These are phyloP conservation scores for Pelobates fuscus DNA, from an alignment of 2,113 vertebrate species.

Conservation along the genomic window DNA sequence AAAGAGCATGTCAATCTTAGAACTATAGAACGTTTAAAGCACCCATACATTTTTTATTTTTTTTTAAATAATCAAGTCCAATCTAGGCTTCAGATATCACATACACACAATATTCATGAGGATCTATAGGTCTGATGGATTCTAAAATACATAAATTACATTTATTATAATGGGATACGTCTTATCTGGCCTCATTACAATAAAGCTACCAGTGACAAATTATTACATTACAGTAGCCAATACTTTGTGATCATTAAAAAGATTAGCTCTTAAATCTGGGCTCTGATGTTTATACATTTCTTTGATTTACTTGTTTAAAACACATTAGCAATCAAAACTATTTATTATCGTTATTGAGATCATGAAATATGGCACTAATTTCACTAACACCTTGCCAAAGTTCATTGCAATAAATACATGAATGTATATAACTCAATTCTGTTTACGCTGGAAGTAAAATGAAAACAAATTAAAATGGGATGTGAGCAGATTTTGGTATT, in stretches of 20 bases:
- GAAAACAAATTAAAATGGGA: not conserved
- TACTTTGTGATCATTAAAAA: constrained; percentile 5
- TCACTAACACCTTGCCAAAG: not conserved
- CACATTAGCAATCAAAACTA: not conserved
- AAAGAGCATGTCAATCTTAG: too few species aligned
- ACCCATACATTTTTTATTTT: too few species aligned
- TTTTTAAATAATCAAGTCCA: too few species aligned
- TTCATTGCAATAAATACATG: constrained; percentile 6
- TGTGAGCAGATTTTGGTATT: not conserved
- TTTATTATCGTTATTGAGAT: constrained; percentile 1
- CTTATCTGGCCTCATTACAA: not conserved
- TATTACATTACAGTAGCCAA: not conserved
- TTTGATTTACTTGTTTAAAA: constrained; percentile 11
- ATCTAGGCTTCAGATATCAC: too few species aligned
- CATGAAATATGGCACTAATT: not conserved
- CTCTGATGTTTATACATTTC: constrained; percentile 1
- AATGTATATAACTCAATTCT: constrained; percentile 16
- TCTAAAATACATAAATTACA: too few species aligned
- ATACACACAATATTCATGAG: too few species aligned
- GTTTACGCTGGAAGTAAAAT: not conserved
- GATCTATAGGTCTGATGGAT: too few species aligned
- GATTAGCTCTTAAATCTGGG: not conserved
- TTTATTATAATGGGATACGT: not conserved
- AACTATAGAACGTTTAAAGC: too few species aligned
- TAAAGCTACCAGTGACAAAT: constrained; percentile 8